Evolutionary conservation across 2,797 vertebrate genomes (phyloP).

Genomic region (Enteromius paludinosus): DNA sequence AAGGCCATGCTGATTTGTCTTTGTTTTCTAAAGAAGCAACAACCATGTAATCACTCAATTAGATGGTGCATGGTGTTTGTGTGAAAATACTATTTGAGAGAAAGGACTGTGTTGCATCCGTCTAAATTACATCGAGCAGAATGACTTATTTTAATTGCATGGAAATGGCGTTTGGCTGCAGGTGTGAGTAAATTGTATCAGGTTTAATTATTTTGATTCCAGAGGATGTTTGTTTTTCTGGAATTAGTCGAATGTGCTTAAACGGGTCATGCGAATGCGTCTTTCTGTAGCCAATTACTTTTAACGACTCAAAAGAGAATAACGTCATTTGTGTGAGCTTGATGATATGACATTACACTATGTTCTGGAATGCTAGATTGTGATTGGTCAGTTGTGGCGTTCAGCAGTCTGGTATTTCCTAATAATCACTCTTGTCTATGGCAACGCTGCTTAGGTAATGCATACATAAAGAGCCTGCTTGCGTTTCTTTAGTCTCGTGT

Average conservation of each 20-base stretch:
- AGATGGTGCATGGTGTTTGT: conserved; percentile 46
- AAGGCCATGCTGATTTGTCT: conserved; percentile 30
- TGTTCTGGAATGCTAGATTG: background rate
- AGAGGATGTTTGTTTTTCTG: conserved; percentile 21
- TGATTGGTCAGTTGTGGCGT: background rate
- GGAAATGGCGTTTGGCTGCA: background rate
- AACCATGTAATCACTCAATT: conserved; percentile 51
- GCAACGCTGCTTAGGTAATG: background rate
- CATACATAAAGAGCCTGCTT: too few species aligned
- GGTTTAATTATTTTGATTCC: conserved; percentile 17
- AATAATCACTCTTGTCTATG: background rate
- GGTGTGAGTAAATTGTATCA: background rate
- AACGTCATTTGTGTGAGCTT: background rate
- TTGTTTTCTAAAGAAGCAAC: conserved; percentile 42
- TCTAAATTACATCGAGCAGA: background rate
- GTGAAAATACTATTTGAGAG: conserved; percentile 38
- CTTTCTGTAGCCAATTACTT: background rate
- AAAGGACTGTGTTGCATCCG: conserved; percentile 11
- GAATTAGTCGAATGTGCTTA: background rate
- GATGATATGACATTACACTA: background rate
- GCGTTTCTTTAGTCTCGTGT: too few species aligned
- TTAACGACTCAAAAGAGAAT: background rate
- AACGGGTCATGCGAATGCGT: background rate
- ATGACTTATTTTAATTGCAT: conserved; percentile 18
- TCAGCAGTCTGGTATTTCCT: background rate